phyloP scores from a whole-genome alignment of 1,140 invertebrate species.

The Polyergus mexicanus region DNA sequence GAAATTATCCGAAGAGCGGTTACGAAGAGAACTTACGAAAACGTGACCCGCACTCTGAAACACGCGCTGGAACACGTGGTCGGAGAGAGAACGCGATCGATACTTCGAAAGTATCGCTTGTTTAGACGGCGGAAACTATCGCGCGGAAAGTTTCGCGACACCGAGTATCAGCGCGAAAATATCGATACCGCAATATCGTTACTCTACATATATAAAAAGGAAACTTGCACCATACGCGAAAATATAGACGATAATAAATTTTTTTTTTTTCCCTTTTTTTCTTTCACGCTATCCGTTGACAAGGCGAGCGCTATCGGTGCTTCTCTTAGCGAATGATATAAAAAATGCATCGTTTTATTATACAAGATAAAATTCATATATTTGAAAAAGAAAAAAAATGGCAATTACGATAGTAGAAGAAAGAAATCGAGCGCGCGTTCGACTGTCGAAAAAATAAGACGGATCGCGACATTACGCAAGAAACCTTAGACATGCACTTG shows the following conservation, averaged over 20 bases:
- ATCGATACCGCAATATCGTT: constrained; percentile 28
- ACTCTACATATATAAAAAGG: neutral
- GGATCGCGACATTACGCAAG: constrained; percentile 62
- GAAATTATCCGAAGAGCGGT: constrained; percentile 19
- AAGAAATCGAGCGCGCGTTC: neutral
- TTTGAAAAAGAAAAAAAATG: neutral
- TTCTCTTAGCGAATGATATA: neutral
- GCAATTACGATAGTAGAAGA: neutral
- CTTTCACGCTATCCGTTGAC: too few species aligned
- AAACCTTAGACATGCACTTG: constrained; percentile 74
- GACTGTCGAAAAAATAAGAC: constrained; percentile 10
- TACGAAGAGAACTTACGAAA: constrained; percentile 55
- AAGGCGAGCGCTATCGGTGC: neutral
- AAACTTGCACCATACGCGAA: neutral
- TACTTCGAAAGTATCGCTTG: constrained; percentile 41
- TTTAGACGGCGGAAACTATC: constrained; percentile 16
- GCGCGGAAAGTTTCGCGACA: constrained; percentile 25
- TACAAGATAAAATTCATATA: neutral
- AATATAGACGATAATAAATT: neutral
- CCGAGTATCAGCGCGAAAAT: constrained; percentile 22
- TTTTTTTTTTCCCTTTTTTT: too few species aligned
- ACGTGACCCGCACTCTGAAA: constrained; percentile 45
- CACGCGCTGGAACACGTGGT: neutral
- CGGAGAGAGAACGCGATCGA: constrained; percentile 17
- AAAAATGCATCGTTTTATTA: neutral